phyloP scores from a whole-genome alignment of 2,797 vertebrate genomes.

The Pseudocheirus occidentalis region DNA sequence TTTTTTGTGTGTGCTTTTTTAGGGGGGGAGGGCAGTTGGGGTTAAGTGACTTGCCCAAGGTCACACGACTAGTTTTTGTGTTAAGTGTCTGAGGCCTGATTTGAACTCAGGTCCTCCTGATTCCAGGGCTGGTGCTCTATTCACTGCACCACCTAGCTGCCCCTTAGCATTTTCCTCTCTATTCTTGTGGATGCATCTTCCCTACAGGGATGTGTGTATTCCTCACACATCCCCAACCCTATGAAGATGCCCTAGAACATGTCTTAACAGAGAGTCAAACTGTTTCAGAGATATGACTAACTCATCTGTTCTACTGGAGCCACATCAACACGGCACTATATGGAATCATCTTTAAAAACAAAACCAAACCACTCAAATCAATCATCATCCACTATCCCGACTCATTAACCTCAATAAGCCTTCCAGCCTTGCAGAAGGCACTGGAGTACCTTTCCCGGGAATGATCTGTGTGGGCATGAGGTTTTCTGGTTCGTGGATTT shows the following conservation, averaged over 20 bases:
- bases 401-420: background rate
- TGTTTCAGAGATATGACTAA: background rate
- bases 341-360: background rate
- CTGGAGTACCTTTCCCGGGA: conserved; percentile 86
- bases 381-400: background rate
- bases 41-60: no score
- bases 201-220: background rate
- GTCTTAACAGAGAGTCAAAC: background rate
- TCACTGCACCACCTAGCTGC: no score
- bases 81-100: no score
- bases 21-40: no score
- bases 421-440: no score
- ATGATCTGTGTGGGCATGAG: conserved; percentile 89
- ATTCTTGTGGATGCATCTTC: background rate
- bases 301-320: background rate
- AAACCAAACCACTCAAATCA: conserved; percentile 29
- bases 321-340: background rate
- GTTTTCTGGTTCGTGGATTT: conserved; percentile 86
- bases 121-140: no score
- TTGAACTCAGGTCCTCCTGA: no score
- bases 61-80: no score
- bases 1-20: no score
- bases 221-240: conserved; percentile 16
- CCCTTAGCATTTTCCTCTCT: conserved; percentile 1
- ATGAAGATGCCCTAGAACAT: background rate